Evolutionary conservation across 2,888 invertebrate species (phyloP), one percentile per base, ranked within the genome.

Genomic region (Acanthosoma haemorrhoidale): DNA sequence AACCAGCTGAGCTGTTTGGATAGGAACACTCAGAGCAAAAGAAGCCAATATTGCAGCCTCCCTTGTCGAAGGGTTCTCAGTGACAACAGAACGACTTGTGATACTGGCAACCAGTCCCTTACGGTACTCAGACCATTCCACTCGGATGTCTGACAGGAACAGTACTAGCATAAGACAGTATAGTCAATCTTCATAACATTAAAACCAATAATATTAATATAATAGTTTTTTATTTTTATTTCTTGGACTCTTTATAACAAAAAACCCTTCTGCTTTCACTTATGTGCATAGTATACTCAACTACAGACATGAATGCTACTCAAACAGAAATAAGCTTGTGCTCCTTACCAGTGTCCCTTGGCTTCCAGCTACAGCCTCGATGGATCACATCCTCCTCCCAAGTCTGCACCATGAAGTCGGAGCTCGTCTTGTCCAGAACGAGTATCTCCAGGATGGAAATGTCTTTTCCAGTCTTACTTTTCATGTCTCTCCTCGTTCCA

Each of bases 371-470:
- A 71, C 83, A 83, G 0, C 88, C 85, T 82, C 87, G 83, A 75
- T 84, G 82, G 68, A 91, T 88, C 77, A 88, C 85, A 73, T 90
- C 89, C 2, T 83, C 80, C 73, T 91, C 88, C 86, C 91, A 92
- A 58, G 90, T 81, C 38, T 86, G 80, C 68, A 86, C 78, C 18
- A 84, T 79, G 6, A 86, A 80, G n/a, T 86, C 86, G 18, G 83
- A 84, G 38, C 82, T 84, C 15, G 84, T 87, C 76, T 83, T 85
- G 80, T 86, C 88, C 77, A 86, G 85, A 6, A 90, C 84, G 73
- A 87, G 85, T 6, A 91, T 80, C 75, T 86, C 86, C 4, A 90
- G 84, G 51, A 88, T 85, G 13, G 84, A 82, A 76, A 85, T 79
- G 21, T 84, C 81, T 68, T 81, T 80, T 77, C 87, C 88, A 74